phyloP scores from a whole-genome alignment of 2,888 invertebrate species.

The Phoenoteleia sp. region DNA sequence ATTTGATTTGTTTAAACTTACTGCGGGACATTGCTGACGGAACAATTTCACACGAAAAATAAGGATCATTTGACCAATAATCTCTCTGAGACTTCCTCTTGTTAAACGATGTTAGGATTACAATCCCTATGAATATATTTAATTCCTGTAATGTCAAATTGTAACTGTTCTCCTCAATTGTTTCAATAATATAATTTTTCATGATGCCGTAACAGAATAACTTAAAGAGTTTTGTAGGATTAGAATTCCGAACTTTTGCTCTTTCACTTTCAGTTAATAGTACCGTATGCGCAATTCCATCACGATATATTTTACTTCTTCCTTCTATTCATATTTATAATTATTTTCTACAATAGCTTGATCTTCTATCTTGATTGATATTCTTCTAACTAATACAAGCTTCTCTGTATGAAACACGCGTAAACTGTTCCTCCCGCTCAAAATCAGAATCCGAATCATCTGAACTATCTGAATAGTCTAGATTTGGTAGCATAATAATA shows the following conservation, averaged over 20 bases:
- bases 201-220: constrained; percentile 66
- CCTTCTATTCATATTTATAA: constrained; percentile 54
- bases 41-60: constrained; percentile 54
- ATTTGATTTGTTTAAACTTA: constrained; percentile 62
- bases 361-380: constrained; percentile 57
- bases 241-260: constrained; percentile 29
- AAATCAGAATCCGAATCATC: constrained; percentile 57
- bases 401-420: constrained; percentile 15
- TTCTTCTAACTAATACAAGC: constrained; percentile 48
- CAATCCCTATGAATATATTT: constrained; percentile 57
- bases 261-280: constrained; percentile 39
- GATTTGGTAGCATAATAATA: constrained; percentile 40
- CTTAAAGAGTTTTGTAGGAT: constrained; percentile 65
- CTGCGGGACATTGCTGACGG: constrained; percentile 57
- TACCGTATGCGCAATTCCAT: constrained; percentile 43
- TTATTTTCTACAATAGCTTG: constrained; percentile 58
- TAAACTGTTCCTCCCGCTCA: constrained; percentile 20
- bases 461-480: constrained; percentile 56
- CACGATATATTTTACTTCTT: constrained; percentile 51
- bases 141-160: constrained; percentile 46
- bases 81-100: constrained; percentile 57
- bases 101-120: constrained; percentile 54
- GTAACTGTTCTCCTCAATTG: constrained; percentile 64
- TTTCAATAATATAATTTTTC: constrained; percentile 70
- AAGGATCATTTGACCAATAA: constrained; percentile 63